These are phyloP conservation scores for Ceratoteleas bidentatus DNA, from an alignment of 1,140 invertebrate genomes.

Conservation along the genomic window DNA sequence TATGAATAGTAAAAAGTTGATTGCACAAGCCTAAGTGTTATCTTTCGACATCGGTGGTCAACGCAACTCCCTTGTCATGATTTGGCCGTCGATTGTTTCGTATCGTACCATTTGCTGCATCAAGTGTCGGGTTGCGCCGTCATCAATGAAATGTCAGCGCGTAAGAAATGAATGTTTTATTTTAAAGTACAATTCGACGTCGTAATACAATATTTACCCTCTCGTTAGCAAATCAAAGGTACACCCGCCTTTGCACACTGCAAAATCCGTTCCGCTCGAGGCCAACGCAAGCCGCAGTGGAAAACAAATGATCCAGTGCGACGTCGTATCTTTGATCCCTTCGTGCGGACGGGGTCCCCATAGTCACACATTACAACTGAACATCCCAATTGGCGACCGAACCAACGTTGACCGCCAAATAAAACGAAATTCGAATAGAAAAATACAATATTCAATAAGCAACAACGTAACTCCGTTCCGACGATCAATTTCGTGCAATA, in stretches of 20 bases:
- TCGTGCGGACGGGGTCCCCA: conserved; percentile 33
- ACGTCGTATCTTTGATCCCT: conserved; percentile 40
- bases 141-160: conserved; percentile 53
- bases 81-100: conserved; percentile 25
- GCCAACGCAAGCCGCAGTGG: too few species aligned
- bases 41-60: conserved; percentile 57
- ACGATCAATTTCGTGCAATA: background rate
- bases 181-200: conserved; percentile 65
- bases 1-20: too few species aligned
- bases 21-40: too few species aligned
- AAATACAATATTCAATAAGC: conserved; percentile 36
- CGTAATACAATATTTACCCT: conserved; percentile 63
- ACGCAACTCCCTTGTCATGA: conserved; percentile 53
- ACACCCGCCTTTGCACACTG: conserved; percentile 17
- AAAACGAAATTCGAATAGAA: conserved; percentile 23
- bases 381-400: background rate
- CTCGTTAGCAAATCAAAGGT: conserved; percentile 41
- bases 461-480: conserved; percentile 15
- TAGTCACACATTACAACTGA: conserved; percentile 24
- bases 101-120: conserved; percentile 37
- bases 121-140: conserved; percentile 52
- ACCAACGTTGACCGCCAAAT: conserved; percentile 21
- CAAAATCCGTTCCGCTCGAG: background rate
- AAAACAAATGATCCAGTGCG: background rate
- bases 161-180: conserved; percentile 65